Evolutionary conservation across 2,888 invertebrate species (phyloP).

Genomic region (Harpalus rufipes): DNA sequence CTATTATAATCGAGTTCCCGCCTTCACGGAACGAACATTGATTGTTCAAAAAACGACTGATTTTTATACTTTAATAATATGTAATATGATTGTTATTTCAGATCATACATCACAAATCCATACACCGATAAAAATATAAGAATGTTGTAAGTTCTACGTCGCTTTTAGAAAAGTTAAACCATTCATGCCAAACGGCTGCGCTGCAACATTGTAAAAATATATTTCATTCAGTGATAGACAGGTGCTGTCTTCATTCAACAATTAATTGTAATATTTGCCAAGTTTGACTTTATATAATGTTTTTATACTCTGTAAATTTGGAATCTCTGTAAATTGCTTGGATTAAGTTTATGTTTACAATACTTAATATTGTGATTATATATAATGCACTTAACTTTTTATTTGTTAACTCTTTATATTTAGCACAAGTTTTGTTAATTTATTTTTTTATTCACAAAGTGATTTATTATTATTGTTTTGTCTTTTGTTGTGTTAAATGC

Average conservation of each 20-base stretch:
- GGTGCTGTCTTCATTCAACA: constrained; percentile 28
- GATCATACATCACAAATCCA: constrained; percentile 84
- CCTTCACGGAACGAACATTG: background rate
- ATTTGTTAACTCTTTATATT: constrained; percentile 58
- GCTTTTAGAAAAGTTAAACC: constrained; percentile 48
- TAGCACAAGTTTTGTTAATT: constrained; percentile 57
- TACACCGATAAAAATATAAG: constrained; percentile 83
- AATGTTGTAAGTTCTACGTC: constrained; percentile 78
- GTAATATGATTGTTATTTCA: constrained; percentile 76
- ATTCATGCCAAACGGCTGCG: constrained; percentile 31
- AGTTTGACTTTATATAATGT: constrained; percentile 29
- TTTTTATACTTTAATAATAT: background rate
- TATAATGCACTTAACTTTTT: constrained; percentile 20
- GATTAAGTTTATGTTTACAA: constrained; percentile 4
- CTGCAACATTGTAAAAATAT: constrained; percentile 31
- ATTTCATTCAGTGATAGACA: constrained; percentile 29
- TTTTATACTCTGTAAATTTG: constrained; percentile 43
- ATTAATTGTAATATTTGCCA: constrained; percentile 30
- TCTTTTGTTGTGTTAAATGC: constrained; percentile 54
- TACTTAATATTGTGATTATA: constrained; percentile 48
- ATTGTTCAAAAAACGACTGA: constrained; percentile 1
- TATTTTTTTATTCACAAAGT: constrained; percentile 63
- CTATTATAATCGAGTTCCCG: too few species aligned
- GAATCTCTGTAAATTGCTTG: constrained; percentile 30
- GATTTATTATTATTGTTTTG: constrained; percentile 49